These are phyloP conservation scores for Plodia interpunctella DNA, from an alignment of 1,140 invertebrate genomes.

Conservation along the genomic window DNA sequence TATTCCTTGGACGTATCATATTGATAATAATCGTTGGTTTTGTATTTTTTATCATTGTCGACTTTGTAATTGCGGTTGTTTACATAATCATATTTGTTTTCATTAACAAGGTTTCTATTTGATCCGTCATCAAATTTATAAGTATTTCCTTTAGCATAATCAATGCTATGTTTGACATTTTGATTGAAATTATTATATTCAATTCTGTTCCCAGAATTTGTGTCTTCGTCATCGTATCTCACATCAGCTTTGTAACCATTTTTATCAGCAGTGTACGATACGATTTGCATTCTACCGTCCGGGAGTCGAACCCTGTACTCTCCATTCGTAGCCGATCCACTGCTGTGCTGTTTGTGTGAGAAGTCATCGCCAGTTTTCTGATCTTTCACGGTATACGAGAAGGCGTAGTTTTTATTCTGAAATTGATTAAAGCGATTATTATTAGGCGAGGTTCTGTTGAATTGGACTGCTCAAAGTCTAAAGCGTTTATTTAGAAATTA, in stretches of 20 bases:
- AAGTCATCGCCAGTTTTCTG: conserved; percentile 77
- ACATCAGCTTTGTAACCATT: conserved; percentile 78
- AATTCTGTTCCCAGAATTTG: conserved; percentile 19
- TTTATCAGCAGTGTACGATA: conserved; percentile 78
- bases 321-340: conserved; percentile 77
- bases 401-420: conserved; percentile 76
- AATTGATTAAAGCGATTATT: too few species aligned
- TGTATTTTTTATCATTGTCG: conserved; percentile 23
- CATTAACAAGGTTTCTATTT: conserved; percentile 18
- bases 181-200: conserved; percentile 18
- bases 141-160: conserved; percentile 12
- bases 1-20: conserved; percentile 53
- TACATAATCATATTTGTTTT: conserved; percentile 23
- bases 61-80: conserved; percentile 23
- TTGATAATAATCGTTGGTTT: conserved; percentile 38
- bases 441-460: too few species aligned
- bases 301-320: conserved; percentile 86
- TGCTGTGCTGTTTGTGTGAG: conserved; percentile 76
- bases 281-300: conserved; percentile 84
- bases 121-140: conserved; percentile 20
- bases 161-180: conserved; percentile 17
- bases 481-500: too few species aligned
- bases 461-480: too few species aligned
- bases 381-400: conserved; percentile 77
- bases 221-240: conserved; percentile 65